phyloP scores from a whole-genome alignment of 1,140 invertebrate species.

The Ladona fulva region DNA sequence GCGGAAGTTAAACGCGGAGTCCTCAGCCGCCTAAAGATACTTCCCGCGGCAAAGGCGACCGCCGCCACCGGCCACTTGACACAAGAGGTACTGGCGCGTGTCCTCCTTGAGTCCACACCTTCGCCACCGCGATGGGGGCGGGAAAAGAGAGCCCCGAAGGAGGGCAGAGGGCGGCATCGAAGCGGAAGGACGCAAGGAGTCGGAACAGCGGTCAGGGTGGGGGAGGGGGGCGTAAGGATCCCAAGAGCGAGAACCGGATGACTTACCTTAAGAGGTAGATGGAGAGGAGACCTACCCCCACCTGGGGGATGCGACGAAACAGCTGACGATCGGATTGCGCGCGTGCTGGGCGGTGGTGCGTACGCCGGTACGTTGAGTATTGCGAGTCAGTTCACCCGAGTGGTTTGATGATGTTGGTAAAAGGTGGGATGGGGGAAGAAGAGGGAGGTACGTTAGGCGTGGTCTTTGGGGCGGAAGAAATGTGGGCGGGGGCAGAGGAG shows the following conservation, averaged over 20 bases:
- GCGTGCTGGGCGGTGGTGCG: background rate
- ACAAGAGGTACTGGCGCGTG: too few relatives aligned
- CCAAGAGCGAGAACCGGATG: background rate
- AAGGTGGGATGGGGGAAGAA: background rate
- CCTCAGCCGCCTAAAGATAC: too few relatives aligned
- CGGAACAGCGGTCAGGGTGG: too few relatives aligned
- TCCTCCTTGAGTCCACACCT: too few relatives aligned
- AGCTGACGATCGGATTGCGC: background rate
- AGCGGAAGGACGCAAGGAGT: background rate
- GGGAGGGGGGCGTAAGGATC: background rate
- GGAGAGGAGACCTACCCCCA: background rate
- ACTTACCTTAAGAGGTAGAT: background rate
- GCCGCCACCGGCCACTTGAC: too few relatives aligned
- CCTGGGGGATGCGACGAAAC: background rate
- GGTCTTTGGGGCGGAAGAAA: background rate
- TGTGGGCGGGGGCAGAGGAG: background rate
- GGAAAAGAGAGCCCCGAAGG: background rate
- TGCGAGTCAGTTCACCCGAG: background rate
- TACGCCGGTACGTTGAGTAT: background rate
- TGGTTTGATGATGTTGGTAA: background rate
- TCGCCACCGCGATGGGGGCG: too few relatives aligned
- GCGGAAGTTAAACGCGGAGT: too few relatives aligned
- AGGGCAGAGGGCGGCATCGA: background rate
- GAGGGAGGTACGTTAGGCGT: background rate
- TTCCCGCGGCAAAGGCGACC: too few relatives aligned